Base-by-base conservation (phyloP, 1,140 invertebrate genomes). In the Drosophila persimilis region DNA sequence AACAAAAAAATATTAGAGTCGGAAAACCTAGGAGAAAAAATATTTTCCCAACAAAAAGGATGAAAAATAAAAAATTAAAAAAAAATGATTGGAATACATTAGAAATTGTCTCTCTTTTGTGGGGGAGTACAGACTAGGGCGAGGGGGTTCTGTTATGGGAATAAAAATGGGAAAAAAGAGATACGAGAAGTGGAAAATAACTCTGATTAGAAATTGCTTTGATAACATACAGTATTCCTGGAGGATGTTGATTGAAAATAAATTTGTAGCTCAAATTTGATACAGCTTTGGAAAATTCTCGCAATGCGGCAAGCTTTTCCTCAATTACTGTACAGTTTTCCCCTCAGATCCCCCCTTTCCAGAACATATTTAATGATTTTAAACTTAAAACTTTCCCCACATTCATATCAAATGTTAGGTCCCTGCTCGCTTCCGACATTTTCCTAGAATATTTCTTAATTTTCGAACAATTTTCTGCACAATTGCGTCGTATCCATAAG, bases 11-110 rank as follows among this genome's bases (percentile, higher is more conserved):
- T 39, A 53, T 56, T 55, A 43, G 17, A 67, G 35, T 13, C 47
- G 35, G 61, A 44, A 62, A 44, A 41, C 52, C 53, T 24, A 55
- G 17, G 44, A 50, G 22, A 56, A 54, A 48, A 69, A 69, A 67
- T 55, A 69, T 57, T 70, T 46, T 52, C 8, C 51, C 58, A 44
- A 13, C 35, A 39, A 39, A 39, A 13, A 4, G 8, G 8, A 35
- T 35, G 31, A 11, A 59, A 62, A 73, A 53, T 44, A 29, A 31
- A 61, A 47, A 66, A 74, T 69, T 69, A 46, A 44, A 31, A 52
- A 22, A 78, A 69, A 73, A 62, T 70, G 70, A 74, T 71, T 83
- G 70, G 73, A 83, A 81, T 78, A 83, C 79, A 74, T 81, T 83
- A 83, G 79, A 81, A 78, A 56, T 73, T 77, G 59, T 78, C 69